Evolutionary conservation across 2,797 vertebrate species (phyloP).

Genomic region (Ataeniobius toweri): DNA sequence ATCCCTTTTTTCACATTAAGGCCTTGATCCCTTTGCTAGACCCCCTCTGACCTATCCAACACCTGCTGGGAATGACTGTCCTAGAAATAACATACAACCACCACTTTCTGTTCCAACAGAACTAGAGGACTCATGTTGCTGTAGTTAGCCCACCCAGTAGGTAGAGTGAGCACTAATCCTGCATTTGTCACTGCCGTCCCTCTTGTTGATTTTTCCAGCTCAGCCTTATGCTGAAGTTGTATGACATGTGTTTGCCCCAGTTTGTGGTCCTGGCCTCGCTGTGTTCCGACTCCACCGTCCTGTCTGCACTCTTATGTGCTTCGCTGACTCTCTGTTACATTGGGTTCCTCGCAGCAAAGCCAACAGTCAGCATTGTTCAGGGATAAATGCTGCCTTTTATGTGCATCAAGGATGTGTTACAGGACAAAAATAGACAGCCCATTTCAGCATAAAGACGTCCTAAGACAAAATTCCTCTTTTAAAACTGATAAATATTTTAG

Average conservation of each 20-base stretch:
- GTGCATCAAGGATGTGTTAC: slow-evolving; percentile 14
- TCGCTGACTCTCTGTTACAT: slow-evolving; percentile 40
- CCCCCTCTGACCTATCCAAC: too few relatives aligned
- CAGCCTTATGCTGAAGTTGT: slow-evolving; percentile 59
- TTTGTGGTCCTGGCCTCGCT: slow-evolving; percentile 62
- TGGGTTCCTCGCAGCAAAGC: slow-evolving; percentile 17
- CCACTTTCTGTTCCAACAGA: not conserved
- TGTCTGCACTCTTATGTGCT: slow-evolving; percentile 33
- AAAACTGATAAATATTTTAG: not conserved
- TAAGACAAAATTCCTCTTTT: not conserved
- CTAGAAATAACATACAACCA: not conserved
- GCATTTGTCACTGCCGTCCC: slow-evolving; percentile 38
- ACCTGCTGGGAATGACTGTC: too few relatives aligned
- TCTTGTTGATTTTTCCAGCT: slow-evolving; percentile 59
- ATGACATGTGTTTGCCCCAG: slow-evolving; percentile 70
- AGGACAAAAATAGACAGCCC: slow-evolving; percentile 11
- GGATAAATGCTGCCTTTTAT: slow-evolving; percentile 50
- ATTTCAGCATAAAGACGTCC: slow-evolving; percentile 4
- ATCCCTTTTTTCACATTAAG: too few relatives aligned
- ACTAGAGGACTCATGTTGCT: not conserved
- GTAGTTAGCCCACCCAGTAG: slow-evolving; percentile 45
- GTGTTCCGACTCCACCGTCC: slow-evolving; percentile 40
- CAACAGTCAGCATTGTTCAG: slow-evolving; percentile 51
- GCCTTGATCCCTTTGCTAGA: too few relatives aligned
- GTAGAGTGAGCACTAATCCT: slow-evolving; percentile 46